A percentile compares a stretch with the other conserved stretches of the same genome.
Evolutionary conservation across 2,797 vertebrate genomes (phyloP).

Genomic region (Hyperoplus immaculatus): DNA sequence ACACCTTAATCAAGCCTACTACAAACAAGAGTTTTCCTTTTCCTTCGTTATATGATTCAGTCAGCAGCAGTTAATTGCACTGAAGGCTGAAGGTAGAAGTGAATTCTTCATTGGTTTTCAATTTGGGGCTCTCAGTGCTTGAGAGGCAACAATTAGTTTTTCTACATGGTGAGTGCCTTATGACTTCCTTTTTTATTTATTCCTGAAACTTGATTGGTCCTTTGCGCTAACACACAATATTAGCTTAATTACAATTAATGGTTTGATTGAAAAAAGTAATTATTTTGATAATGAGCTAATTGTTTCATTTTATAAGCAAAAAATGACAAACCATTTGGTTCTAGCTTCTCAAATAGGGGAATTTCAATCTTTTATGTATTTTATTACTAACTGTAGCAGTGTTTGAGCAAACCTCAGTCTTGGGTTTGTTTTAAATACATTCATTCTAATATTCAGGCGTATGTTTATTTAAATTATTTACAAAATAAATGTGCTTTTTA

Average conservation of each 20-base stretch:
- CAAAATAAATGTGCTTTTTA: too few relatives aligned
- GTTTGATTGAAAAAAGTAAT: neutral
- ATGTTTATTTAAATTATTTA: neutral
- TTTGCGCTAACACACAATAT: neutral
- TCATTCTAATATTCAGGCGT: too few relatives aligned
- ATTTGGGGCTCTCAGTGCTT: conserved; percentile 22
- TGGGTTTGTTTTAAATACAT: too few relatives aligned
- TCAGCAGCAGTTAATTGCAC: conserved; percentile 20
- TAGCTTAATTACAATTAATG: neutral
- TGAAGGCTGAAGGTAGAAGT: conserved; percentile 12
- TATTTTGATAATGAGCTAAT: neutral
- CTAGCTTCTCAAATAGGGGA: neutral
- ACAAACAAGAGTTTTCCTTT: conserved; percentile 7
- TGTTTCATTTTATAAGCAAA: neutral
- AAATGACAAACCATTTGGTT: neutral
- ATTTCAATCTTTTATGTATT: neutral
- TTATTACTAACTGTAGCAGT: too few relatives aligned
- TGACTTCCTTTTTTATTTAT: conserved; percentile 14
- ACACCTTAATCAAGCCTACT: neutral
- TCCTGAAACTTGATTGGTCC: conserved; percentile 5
- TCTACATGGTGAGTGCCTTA: neutral
- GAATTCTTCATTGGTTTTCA: conserved; percentile 44
- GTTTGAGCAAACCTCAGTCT: too few relatives aligned
- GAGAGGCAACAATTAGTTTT: conserved; percentile 23
- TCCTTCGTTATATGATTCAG: conserved; percentile 13